phyloP scores from a whole-genome alignment of 2,113 vertebrate species.

The Carollia perspicillata region DNA sequence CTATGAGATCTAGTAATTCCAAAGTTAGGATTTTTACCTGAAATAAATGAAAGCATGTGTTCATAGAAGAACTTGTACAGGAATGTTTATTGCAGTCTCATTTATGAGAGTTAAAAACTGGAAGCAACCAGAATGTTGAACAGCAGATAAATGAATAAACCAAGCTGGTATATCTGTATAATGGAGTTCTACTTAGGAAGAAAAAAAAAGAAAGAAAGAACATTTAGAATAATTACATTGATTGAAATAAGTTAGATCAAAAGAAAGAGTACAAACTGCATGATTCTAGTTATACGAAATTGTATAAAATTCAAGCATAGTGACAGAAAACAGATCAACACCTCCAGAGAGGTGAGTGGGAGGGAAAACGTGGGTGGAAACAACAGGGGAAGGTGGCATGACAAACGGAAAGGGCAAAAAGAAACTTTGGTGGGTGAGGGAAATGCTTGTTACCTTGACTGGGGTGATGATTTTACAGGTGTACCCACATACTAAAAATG shows the following conservation, averaged over 20 bases:
- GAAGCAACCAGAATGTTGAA: not conserved
- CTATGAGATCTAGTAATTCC: not conserved
- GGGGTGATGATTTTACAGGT: not conserved
- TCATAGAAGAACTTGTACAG: not conserved
- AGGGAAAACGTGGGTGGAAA: not conserved
- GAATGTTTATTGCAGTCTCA: not conserved
- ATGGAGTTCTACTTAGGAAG: not conserved
- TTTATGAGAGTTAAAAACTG: not conserved
- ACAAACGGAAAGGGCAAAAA: not conserved
- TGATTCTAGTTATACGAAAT: not conserved
- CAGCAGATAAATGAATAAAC: not conserved
- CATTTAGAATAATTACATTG: not conserved
- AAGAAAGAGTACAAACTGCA: not conserved
- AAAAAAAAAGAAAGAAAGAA: not conserved
- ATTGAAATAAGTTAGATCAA: not conserved
- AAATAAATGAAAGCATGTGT: not conserved
- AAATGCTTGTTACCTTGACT: too few relatives aligned
- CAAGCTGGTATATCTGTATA: not conserved
- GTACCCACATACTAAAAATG: not conserved
- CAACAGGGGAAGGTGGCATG: not conserved
- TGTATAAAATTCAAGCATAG: not conserved
- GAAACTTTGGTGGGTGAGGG: not conserved
- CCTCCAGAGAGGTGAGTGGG: not conserved
- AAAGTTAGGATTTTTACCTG: not conserved
- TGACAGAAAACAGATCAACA: not conserved